Evolutionary conservation across 1,140 invertebrate species (phyloP), one percentile per base, ranked within the genome.

Genomic region (Pseudomyrmex dendroicus): DNA sequence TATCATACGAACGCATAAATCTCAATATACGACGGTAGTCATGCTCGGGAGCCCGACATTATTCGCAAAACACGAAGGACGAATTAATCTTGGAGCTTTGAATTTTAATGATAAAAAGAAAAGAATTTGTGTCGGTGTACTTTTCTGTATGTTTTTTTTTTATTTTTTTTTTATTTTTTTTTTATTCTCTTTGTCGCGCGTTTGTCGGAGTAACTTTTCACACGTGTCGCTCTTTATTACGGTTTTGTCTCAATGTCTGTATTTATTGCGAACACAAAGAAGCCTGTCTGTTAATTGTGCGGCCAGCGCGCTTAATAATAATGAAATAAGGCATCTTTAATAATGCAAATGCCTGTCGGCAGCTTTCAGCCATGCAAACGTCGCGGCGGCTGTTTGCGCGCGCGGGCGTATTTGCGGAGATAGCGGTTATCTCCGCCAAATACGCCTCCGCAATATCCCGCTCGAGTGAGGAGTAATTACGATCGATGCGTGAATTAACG

Each of bases 351-450:
- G 3, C 3, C 20, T 25, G 46, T 57, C 46, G 17, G 50, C 20
- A n/a, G 17, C 12, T 68, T 22, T 48, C n/a, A n/a, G 35, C 12
- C 20, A 17, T 44, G 25, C 48, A 52, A 78, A 78, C 63, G 25
- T 56, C 52, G 74, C 63, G 20, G 15, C 63, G 54, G 7, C 44
- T 78, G 64, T 78, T 61, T 70, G 52, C 25, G 20, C 64, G 73
- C 46, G 17, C 48, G 25, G 48, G 20, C 22, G 17, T 80, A 80
- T 80, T 80, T 80, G 76, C 76, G 22, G 44, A 80, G 76, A 80
- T 80, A 72, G 66, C 46, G 54, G 76, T 80, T 80, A 80, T 80
- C 76, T 70, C n/a, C 15, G 76, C 22, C 76, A 80, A 80, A 80
- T 80, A 78, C 64, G 64, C 20, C 63, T 57, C 44, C 66, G 76